Evolutionary conservation across 2,888 invertebrate species (phyloP).

Genomic region (Tupiocoris notatus): DNA sequence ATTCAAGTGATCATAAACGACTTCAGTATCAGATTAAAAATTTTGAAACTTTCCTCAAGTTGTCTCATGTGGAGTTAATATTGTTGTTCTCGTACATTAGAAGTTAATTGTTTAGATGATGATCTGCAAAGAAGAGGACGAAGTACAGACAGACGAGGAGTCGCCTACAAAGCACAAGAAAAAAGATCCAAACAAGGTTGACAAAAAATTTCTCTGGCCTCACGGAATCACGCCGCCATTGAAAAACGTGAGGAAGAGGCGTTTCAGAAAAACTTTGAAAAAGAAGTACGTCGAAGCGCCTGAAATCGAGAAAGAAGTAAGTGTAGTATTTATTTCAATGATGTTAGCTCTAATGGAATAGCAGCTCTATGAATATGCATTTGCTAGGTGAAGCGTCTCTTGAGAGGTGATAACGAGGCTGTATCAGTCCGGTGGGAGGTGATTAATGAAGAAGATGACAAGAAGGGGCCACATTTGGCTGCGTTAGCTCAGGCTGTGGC

Average conservation of each 20-base stretch:
- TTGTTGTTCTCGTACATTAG: no score
- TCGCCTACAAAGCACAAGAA: constrained; percentile 76
- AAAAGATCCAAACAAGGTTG: constrained; percentile 79
- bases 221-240: constrained; percentile 95
- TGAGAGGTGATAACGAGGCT: constrained; percentile 91
- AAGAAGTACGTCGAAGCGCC: constrained; percentile 97
- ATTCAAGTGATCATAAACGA: no score
- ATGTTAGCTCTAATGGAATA: no score
- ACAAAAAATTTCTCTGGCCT: constrained; percentile 90
- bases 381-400: constrained; percentile 72
- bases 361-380: no score
- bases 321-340: no score
- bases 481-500: constrained; percentile 15
- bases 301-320: constrained; percentile 92
- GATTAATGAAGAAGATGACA: constrained; percentile 81
- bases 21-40: no score
- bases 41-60: no score
- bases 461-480: constrained; percentile 51
- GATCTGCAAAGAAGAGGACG: constrained; percentile 84
- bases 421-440: constrained; percentile 85
- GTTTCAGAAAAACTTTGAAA: constrained; percentile 91
- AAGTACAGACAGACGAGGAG: constrained; percentile 71
- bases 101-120: constrained; percentile 60
- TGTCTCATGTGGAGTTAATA: no score
- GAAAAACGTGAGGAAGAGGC: constrained; percentile 88